Evolutionary conservation across 2,888 invertebrate species (phyloP), one percentile per base, ranked within the genome.

Genomic region (Petrolisthes manimaculis): DNA sequence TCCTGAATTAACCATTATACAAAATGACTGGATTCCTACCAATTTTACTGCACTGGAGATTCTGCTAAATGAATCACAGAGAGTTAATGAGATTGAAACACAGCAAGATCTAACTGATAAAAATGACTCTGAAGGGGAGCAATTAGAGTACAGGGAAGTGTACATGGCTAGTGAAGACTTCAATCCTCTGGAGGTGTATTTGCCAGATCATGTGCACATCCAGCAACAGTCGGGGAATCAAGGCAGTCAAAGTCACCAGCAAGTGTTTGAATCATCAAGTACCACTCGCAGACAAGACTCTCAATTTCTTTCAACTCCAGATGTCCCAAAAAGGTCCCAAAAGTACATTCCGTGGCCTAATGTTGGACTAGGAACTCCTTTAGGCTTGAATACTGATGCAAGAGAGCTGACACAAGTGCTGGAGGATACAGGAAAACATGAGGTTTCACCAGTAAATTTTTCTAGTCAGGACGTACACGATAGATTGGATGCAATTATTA

Each of bases 181-280:
- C 53, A 85, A 85, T 55, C 84, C 84, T 5, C 84, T 85, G 9
- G 84, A 85, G 54, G 69, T 85, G 6, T 85, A 56, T 51, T 54
- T 85, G n/a, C 84, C 84, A n/a, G 84, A 77, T n/a, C 84, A 85
- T 21, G 53, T 85, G 53, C 78, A 24, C 67, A 5, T n/a, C 8
- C 61, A 55, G 12, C 5, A 5, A 9, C 61, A n/a, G 2, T 5
- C 18, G 51, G 2, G 5, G 6, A 18, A 3, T 21, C 74, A 55
- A 12, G 54, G 14, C 9, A 77, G 3, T 12, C n/a, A 12, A 37
- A 85, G 51, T 51, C 61, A 67, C 53, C 14, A 2, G 21, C 51
- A 37, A 21, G 37, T 37, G 37, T 24, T 24, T 14, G 21, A 18
- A n/a, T 21, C 4, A 71, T n/a, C n/a, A n/a, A 5, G 5, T 56